Conservation (phyloP, 2,113 vertebrate genomes). For the Mobula birostris region DNA sequence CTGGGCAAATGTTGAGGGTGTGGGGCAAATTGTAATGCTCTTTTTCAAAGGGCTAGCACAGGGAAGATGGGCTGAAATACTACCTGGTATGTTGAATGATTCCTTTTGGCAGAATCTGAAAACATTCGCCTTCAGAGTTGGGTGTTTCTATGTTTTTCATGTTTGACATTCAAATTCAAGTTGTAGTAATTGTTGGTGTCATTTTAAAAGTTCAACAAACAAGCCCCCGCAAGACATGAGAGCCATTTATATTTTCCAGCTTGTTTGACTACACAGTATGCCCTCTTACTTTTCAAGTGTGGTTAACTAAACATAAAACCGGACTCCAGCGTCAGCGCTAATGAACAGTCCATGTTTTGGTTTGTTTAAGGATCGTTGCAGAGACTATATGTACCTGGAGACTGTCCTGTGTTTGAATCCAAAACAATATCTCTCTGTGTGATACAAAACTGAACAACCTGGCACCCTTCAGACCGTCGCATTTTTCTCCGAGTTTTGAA, state of each 20-base stretch:
- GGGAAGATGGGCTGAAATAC: too few relatives aligned
- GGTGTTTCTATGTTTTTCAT: not conserved
- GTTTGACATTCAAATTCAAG: not conserved
- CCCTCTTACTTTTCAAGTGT: slow-evolving; percentile 30
- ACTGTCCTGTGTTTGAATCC: not conserved
- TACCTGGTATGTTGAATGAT: not conserved
- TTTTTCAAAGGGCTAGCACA: not conserved
- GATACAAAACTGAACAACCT: not conserved
- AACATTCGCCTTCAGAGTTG: not conserved
- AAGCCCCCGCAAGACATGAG: too few relatives aligned
- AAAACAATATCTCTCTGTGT: not conserved
- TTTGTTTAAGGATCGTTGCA: slow-evolving; percentile 33
- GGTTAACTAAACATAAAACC: not conserved
- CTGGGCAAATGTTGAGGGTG: not conserved
- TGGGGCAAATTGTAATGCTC: not conserved
- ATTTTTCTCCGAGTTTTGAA: not conserved
- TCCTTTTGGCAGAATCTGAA: not conserved
- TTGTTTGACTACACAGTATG: slow-evolving; percentile 8
- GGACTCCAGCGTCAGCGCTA: not conserved
- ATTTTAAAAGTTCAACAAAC: not conserved
- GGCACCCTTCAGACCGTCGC: not conserved
- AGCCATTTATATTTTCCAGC: not conserved
- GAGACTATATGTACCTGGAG: slow-evolving; percentile 13
- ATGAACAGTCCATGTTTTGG: slow-evolving; percentile 25
- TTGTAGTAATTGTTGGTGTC: not conserved